Evolutionary conservation across 2,113 vertebrate species (phyloP), one percentile per base, ranked within the genome.

Genomic region (Pterocles gutturalis): DNA sequence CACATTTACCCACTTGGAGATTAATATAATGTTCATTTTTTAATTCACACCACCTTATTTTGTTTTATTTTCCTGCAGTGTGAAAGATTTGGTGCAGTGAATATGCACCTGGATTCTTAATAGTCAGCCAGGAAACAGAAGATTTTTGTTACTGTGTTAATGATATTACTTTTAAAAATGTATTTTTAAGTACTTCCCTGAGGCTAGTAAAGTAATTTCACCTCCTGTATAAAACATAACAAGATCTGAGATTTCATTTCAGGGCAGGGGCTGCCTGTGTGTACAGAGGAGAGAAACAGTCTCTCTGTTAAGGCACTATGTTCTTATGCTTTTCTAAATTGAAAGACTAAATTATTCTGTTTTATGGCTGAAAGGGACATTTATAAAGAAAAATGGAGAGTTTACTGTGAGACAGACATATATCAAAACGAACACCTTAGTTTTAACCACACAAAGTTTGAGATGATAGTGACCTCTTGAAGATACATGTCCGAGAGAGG

Each of bases 151-250:
- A 26, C 28, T 13, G 2, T 45, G 8, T 67, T 78, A 55, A 55
- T 33, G 53, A 45, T 45, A 60, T 26, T 70, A 49, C 10, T 48
- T 66, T 55, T 79, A 48, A 71, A 80, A 65, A 83, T 61, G 10
- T 17, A 79, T 76, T 84, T 77, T 89, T 17, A 90, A 66, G 55
- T 83, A 64, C 9, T 83, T 93, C 36, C 72, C 85, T 48, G 33
- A 78, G 60, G 83, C 48, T 66, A 87, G 64, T 24, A 80, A 92
- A 93, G 51, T 81, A 66, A 81, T 89, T 95, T 93, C 81, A 57
- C 29, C 87, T 83, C 28, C 48, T 69, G 18, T 45, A 66, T 65
- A 60, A 87, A 80, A 41, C 22, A 24, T 75, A 84, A 71, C 76
- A 72, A 65, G 67, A 82, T 90, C 53, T 92, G 46, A 90, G 71